Base-by-base conservation (phyloP, 2,113 vertebrate genomes). In the Onychostoma macrolepis region DNA sequence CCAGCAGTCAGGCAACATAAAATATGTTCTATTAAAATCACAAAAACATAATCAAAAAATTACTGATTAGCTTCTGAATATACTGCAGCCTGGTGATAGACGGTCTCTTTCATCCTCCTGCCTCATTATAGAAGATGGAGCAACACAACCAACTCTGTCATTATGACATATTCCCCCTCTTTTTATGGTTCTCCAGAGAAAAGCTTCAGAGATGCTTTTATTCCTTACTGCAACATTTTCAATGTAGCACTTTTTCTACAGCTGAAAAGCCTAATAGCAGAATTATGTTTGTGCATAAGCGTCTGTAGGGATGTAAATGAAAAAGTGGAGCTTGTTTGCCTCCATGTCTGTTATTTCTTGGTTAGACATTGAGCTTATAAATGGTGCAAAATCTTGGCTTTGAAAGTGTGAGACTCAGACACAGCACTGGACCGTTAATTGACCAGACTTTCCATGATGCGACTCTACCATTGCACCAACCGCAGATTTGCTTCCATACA, bases 41-140 rank as follows among this genome's bases (percentile, higher is more conserved):
- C 48, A 79, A 79, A 41, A 80, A 63, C 6, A 43, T 63, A 80
- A 80, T 63, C 36, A 80, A 38, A 21, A 80, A 58, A n/a, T 80
- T 9, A 61, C 53, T 15, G 30, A 43, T 65, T 26, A 80, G 36
- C 17, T 80, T 6, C 53, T 65, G n/a, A 82, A 82, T n/a, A 24
- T n/a, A 33, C 11, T 24, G 10, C 26, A 69, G 41, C n/a, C 7
- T 69, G 0, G 38, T 3, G 8, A 26, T 28, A 63, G 36, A 41
- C 15, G 12, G 21, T 41, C 30, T 43, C 4, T 74, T n/a, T 80
- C 36, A 43, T 83, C 17, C 4, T 63, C 26, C 8, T 33, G 43
- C 26, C 80, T 69, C 63, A 83, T 81, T 81, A 81, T 33, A 63
- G 79, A 63, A 69, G 65, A 83, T 67, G 43, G 43, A 67, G 63